A percentile compares a stretch with the other conserved stretches of the same genome.
phyloP scores from a whole-genome alignment of 2,888 invertebrate genomes.

The Belgica antarctica region DNA sequence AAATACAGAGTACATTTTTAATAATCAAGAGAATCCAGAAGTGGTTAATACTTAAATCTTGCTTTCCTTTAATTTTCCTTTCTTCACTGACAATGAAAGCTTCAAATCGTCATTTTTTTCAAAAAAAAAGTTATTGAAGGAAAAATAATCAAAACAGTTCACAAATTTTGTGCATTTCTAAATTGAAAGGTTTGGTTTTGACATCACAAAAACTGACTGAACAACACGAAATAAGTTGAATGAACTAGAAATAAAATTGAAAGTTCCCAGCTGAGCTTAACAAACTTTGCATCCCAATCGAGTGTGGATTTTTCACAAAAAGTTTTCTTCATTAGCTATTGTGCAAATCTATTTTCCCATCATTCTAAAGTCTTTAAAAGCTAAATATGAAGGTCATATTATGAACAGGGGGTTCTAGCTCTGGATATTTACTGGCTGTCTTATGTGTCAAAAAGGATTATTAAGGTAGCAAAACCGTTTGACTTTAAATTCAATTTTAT shows the following conservation, averaged over 20 bases:
- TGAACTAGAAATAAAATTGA: too few species aligned
- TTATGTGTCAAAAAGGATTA: background rate
- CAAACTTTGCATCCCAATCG: too few species aligned
- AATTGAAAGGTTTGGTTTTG: background rate
- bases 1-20: slow-evolving; percentile 1
- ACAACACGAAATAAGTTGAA: too few species aligned
- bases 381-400: slow-evolving; percentile 7
- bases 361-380: slow-evolving; percentile 1
- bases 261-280: background rate
- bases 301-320: background rate
- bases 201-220: too few species aligned
- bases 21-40: slow-evolving; percentile 20
- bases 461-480: slow-evolving; percentile 2
- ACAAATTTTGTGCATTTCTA: background rate
- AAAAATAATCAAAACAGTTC: background rate
- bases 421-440: too few species aligned
- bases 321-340: slow-evolving; percentile 7
- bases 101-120: slow-evolving; percentile 2
- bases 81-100: slow-evolving; percentile 33
- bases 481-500: slow-evolving; percentile 2
- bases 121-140: background rate
- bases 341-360: slow-evolving; percentile 12
- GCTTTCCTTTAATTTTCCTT: background rate
- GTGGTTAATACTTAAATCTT: slow-evolving; percentile 5
- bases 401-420: slow-evolving; percentile 6